Conservation (phyloP, 1,140 invertebrate species). For the Drosophila equinoxialis region DNA sequence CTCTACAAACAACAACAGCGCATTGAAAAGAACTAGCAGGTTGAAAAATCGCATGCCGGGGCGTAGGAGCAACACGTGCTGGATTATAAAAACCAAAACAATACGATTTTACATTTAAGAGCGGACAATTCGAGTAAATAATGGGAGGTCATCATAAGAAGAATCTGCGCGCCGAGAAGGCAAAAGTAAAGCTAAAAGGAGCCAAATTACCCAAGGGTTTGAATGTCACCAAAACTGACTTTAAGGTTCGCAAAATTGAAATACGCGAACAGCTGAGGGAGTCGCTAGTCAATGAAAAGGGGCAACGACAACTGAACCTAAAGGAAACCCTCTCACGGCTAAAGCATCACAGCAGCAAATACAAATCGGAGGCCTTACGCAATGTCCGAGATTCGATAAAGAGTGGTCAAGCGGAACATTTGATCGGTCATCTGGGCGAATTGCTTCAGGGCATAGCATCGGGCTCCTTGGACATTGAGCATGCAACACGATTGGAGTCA, state of each 20-base stretch:
- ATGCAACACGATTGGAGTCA: constrained; percentile 87
- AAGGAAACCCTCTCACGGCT: constrained; percentile 90
- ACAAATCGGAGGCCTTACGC: constrained; percentile 87
- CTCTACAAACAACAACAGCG: too few species aligned
- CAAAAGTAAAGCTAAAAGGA: constrained; percentile 90
- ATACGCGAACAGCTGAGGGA: constrained; percentile 90
- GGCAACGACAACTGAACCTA: constrained; percentile 89
- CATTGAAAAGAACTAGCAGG: too few species aligned
- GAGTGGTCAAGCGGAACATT: constrained; percentile 82
- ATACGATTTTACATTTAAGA: too few species aligned
- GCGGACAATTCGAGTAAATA: not conserved
- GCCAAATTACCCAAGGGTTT: constrained; percentile 89
- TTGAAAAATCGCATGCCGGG: too few species aligned
- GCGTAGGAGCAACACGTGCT: too few species aligned
- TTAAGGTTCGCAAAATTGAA: constrained; percentile 94
- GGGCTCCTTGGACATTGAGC: constrained; percentile 89
- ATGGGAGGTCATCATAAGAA: constrained; percentile 86
- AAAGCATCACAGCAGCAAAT: constrained; percentile 90
- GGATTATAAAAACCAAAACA: too few species aligned
- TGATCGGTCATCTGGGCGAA: constrained; percentile 86
- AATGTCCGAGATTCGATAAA: constrained; percentile 89
- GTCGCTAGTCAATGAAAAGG: constrained; percentile 84
- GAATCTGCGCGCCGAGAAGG: constrained; percentile 89
- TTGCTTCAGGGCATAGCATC: constrained; percentile 88
- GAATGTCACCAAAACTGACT: constrained; percentile 93